Evolutionary conservation across 64 coral and sea anemone species (phyloP).

Genomic region (Trachythela sp.): DNA sequence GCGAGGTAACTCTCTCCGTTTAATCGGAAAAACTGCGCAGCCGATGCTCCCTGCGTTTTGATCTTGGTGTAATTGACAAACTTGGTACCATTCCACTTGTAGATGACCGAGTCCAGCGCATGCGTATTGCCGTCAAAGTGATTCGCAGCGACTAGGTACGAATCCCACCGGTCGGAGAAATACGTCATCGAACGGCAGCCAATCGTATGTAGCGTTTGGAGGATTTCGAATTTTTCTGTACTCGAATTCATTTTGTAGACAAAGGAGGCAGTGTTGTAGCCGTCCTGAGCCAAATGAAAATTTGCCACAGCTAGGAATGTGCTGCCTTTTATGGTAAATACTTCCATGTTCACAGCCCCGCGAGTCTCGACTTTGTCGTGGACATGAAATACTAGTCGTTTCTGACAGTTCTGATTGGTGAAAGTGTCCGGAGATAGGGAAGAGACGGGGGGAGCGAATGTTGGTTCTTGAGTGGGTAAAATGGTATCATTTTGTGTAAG

Average conservation of each 20-base stretch:
- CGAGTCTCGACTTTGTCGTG: neutral
- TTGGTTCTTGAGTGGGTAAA: neutral
- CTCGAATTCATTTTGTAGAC: neutral
- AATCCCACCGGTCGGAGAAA: neutral
- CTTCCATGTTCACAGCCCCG: neutral
- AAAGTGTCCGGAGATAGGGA: neutral
- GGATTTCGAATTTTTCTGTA: neutral
- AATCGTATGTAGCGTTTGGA: neutral
- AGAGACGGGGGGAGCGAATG: neutral
- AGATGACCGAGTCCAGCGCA: neutral
- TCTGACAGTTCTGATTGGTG: neutral
- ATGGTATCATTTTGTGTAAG: neutral
- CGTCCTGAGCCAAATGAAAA: neutral
- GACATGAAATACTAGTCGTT: neutral
- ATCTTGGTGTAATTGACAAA: neutral
- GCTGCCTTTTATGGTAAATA: neutral
- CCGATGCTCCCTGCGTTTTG: neutral
- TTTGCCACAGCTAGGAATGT: neutral
- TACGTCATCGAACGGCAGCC: neutral
- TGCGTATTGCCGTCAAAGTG: neutral
- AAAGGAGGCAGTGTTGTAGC: neutral
- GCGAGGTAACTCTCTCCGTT: neutral
- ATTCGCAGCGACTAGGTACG: neutral
- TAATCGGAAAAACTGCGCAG: neutral
- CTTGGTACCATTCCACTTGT: neutral